Conservation (phyloP, 1,140 invertebrate species). For the Drosophila pruinosa region DNA sequence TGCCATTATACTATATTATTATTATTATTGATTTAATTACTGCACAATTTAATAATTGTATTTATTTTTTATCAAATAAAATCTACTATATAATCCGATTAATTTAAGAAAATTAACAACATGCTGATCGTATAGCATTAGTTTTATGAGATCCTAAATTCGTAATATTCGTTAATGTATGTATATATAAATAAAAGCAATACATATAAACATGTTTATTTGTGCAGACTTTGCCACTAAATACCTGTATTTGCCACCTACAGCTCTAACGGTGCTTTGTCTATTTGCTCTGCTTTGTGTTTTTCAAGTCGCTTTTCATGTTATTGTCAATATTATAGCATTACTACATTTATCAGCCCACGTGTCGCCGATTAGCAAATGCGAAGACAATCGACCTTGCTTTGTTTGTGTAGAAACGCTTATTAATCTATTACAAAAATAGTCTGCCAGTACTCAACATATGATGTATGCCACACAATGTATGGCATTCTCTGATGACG, state of each 20-base stretch:
- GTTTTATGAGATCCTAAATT: no score
- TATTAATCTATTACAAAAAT: conserved; percentile 52
- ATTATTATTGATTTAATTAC: no score
- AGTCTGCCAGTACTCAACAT: conserved; percentile 6
- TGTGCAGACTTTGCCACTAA: not conserved
- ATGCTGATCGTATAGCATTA: no score
- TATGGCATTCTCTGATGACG: conserved; percentile 41
- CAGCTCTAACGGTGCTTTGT: not conserved
- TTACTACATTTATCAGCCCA: conserved; percentile 56
- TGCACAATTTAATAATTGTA: no score
- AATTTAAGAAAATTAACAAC: no score
- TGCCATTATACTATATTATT: no score
- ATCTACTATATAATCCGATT: no score
- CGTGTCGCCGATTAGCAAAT: conserved; percentile 66
- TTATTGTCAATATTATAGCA: conserved; percentile 20
- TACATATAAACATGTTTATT: no score
- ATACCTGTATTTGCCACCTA: not conserved
- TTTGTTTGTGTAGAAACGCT: conserved; percentile 49
- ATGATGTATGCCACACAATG: conserved; percentile 31
- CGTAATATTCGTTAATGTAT: no score
- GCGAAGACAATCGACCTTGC: conserved; percentile 48
- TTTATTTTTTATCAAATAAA: no score
- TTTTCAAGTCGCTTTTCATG: not conserved
- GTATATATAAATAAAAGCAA: no score
- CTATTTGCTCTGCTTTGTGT: not conserved